Conservation (phyloP, 2,113 vertebrate genomes). For the Ramphastos sulfuratus region DNA sequence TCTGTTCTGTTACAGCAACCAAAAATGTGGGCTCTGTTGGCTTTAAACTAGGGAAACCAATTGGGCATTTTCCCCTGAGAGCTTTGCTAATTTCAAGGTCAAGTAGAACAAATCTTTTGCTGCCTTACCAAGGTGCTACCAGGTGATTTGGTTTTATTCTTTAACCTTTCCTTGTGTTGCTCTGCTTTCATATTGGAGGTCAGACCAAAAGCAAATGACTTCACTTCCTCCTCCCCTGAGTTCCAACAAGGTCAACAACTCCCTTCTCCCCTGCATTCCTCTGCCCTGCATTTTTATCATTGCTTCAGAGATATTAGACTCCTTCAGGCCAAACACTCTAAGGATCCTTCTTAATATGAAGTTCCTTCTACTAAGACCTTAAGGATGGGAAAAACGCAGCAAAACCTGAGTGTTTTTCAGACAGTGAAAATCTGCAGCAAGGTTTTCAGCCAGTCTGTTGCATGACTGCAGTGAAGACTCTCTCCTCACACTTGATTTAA, state of each 20-base stretch:
- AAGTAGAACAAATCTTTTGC: neutral
- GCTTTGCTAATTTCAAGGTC: neutral
- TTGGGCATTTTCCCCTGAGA: neutral
- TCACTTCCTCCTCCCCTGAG: slow-evolving; percentile 28
- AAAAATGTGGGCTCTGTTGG: neutral
- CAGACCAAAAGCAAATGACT: neutral
- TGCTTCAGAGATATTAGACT: neutral
- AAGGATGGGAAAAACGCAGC: neutral
- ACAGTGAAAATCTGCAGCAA: neutral
- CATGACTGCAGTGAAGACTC: neutral
- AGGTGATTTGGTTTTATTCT: neutral
- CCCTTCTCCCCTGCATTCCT: slow-evolving; percentile 22
- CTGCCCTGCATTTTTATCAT: neutral
- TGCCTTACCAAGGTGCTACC: neutral
- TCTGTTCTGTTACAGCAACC: neutral
- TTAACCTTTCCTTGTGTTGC: neutral
- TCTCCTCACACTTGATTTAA: neutral
- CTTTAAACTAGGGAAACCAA: neutral
- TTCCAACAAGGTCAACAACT: neutral
- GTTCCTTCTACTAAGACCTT: neutral
- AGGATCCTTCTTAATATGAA: neutral
- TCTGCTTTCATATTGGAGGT: neutral
- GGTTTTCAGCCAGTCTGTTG: neutral
- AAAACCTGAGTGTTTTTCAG: neutral
- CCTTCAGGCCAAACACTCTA: neutral